These are phyloP conservation scores for Ramphastos sulfuratus DNA, from an alignment of 2,113 vertebrate genomes.

Conservation along the genomic window DNA sequence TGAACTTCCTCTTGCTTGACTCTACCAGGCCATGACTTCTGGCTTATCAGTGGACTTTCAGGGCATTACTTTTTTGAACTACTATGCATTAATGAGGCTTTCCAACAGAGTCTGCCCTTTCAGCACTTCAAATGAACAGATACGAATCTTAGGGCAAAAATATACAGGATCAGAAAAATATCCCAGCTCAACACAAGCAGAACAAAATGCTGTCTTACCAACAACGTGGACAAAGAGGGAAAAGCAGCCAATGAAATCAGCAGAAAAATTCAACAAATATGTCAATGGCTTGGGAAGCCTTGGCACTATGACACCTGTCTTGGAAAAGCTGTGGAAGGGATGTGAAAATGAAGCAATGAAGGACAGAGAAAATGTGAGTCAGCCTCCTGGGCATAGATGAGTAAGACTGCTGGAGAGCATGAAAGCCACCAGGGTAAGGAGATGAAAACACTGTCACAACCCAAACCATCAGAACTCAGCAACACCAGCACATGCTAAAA, in stretches of 20 bases:
- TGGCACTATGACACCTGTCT: accelerated
- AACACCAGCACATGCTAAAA: accelerated
- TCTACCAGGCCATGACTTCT: not conserved
- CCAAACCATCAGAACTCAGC: not conserved
- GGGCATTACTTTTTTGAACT: not conserved
- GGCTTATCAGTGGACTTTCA: not conserved
- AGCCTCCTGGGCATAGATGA: not conserved
- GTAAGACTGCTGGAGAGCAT: not conserved
- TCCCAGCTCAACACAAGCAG: not conserved
- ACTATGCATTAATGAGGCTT: not conserved
- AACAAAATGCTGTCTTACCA: not conserved
- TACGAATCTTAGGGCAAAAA: not conserved
- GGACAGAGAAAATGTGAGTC: not conserved
- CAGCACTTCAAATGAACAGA: not conserved
- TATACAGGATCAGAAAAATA: not conserved
- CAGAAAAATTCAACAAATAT: not conserved
- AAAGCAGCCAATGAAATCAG: not conserved
- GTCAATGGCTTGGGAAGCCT: not conserved
- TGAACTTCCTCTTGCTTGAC: not conserved
- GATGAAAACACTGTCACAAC: not conserved
- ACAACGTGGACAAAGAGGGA: not conserved
- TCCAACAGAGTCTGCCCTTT: not conserved
- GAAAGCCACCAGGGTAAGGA: accelerated
- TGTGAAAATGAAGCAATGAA: not conserved
- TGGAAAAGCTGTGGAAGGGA: not conserved